Percentiles rank a stretch among this genome's conserved stretches.
Evolutionary conservation across 2,113 vertebrate species (phyloP).

Genomic region (Engystomops pustulosus): DNA sequence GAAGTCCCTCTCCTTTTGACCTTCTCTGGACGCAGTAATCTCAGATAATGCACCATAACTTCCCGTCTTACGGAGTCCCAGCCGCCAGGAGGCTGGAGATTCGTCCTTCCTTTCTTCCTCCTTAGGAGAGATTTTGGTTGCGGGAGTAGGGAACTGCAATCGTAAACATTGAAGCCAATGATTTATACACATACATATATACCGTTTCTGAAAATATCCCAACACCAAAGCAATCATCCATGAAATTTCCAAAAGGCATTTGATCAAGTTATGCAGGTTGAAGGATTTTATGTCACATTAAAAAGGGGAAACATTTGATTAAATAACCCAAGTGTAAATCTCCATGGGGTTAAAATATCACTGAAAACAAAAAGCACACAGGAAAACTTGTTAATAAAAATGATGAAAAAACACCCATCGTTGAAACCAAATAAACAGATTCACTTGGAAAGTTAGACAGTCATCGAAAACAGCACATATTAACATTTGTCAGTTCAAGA

Average conservation of each 20-base stretch:
- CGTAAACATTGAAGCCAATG: conserved; percentile 34
- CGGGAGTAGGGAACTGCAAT: conserved; percentile 79
- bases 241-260: conserved; percentile 38
- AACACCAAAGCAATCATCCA: conserved; percentile 46
- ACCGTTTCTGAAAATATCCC: neutral
- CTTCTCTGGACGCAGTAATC: conserved; percentile 94
- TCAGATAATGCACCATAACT: conserved; percentile 96
- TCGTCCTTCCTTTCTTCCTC: conserved; percentile 96
- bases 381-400: conserved; percentile 63
- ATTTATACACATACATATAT: neutral
- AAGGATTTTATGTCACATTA: neutral
- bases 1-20: conserved; percentile 91
- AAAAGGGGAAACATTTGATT: neutral
- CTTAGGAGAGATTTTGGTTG: conserved; percentile 85
- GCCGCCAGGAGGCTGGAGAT: conserved; percentile 93
- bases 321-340: conserved; percentile 39
- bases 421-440: conserved; percentile 69
- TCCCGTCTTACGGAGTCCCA: conserved; percentile 94
- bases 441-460: conserved; percentile 68
- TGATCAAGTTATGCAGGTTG: conserved; percentile 33
- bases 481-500: conserved; percentile 65
- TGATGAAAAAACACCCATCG: conserved; percentile 63
- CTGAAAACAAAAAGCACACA: conserved; percentile 55
- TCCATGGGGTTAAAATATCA: conserved; percentile 61
- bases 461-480: conserved; percentile 67